Percentiles rank a stretch among this genome's conserved stretches.
Conservation (phyloP, 2,113 vertebrate genomes). For the Psephotus haematonotus region DNA sequence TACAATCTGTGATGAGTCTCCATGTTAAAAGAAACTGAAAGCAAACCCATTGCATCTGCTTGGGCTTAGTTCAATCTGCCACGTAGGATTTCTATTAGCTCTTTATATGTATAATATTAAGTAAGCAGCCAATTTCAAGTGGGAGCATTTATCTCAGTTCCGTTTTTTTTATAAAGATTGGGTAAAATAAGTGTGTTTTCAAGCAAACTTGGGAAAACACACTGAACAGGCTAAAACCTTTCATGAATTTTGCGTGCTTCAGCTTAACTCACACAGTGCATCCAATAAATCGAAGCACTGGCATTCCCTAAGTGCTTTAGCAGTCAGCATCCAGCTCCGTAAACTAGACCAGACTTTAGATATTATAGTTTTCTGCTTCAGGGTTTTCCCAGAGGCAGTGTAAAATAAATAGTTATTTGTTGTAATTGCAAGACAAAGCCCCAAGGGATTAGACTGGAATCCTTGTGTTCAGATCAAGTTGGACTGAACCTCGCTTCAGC, state of each 20-base stretch:
- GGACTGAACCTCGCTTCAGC: conserved; percentile 59
- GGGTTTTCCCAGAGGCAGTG: conserved; percentile 75
- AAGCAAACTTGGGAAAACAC: neutral
- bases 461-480: conserved; percentile 71
- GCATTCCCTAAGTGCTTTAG: conserved; percentile 78
- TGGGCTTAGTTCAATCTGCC: conserved; percentile 2
- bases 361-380: conserved; percentile 77
- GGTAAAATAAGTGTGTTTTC: neutral
- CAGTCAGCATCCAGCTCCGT: conserved; percentile 76
- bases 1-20: neutral
- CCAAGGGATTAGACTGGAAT: conserved; percentile 76
- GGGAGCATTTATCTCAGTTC: neutral
- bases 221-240: neutral
- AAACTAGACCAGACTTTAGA: conserved; percentile 80
- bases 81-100: conserved; percentile 3
- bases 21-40: conserved; percentile 45
- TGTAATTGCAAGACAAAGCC: conserved; percentile 79
- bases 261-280: conserved; percentile 39
- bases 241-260: neutral
- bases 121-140: neutral
- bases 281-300: conserved; percentile 74
- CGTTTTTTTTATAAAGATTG: neutral
- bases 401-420: conserved; percentile 84
- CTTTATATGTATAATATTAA: neutral
- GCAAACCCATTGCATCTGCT: conserved; percentile 25